Percentiles rank a stretch among this genome's conserved stretches.
These are phyloP conservation scores for Drosophila insularis DNA, from an alignment of 1,140 invertebrate species.

Conservation along the genomic window DNA sequence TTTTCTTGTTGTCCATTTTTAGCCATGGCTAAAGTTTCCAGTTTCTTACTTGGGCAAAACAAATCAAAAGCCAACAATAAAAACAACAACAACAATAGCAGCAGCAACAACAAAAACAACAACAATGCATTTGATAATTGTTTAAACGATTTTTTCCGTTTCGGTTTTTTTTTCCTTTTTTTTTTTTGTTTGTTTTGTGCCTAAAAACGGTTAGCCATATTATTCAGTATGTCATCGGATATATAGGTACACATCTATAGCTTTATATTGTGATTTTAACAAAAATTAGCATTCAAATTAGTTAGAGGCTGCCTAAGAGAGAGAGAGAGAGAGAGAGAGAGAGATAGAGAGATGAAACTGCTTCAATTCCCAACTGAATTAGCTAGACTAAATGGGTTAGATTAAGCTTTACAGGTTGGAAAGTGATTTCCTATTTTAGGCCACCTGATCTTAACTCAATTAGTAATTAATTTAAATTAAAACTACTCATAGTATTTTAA, in stretches of 20 bases:
- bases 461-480: too few species aligned
- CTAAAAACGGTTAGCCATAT: conserved; percentile 29
- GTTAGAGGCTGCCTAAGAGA: background rate
- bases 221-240: conserved; percentile 16
- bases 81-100: conserved; percentile 21
- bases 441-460: too few species aligned
- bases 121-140: conserved; percentile 49
- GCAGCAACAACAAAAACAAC: conserved; percentile 34
- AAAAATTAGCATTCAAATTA: conserved; percentile 8
- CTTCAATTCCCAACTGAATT: background rate
- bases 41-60: conserved; percentile 65
- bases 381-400: too few species aligned
- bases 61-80: conserved; percentile 47
- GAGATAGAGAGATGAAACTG: background rate
- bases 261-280: conserved; percentile 17
- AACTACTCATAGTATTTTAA: too few species aligned
- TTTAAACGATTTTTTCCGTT: conserved; percentile 20
- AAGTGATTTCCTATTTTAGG: too few species aligned
- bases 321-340: background rate
- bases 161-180: background rate
- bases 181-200: background rate
- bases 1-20: conserved; percentile 73
- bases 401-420: too few species aligned
- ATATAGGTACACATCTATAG: conserved; percentile 21
- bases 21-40: conserved; percentile 72